Conservation (phyloP, 2,797 vertebrate species). For the Strix occidentalis region DNA sequence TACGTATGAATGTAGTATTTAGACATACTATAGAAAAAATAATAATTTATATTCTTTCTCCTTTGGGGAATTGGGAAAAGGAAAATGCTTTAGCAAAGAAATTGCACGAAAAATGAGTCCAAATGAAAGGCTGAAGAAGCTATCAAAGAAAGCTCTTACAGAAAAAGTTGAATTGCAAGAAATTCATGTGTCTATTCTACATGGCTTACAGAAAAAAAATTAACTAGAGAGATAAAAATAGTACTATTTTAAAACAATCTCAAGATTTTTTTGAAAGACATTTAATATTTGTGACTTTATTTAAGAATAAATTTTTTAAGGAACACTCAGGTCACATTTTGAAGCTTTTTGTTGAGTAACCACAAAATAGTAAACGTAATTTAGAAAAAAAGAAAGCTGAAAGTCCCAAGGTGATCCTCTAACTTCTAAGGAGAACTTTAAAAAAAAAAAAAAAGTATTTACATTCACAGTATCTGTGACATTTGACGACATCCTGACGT, state of each 20-base stretch:
- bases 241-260: neutral
- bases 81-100: neutral
- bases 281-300: neutral
- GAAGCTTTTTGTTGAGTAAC: neutral
- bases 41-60: neutral
- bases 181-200: neutral
- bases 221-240: neutral
- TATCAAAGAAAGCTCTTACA: neutral
- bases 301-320: neutral
- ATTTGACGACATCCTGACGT: neutral
- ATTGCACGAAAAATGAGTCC: neutral
- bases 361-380: neutral
- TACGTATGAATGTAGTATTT: neutral
- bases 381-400: neutral
- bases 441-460: neutral
- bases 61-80: neutral
- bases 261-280: neutral
- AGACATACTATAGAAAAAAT: neutral
- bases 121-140: neutral
- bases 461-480: neutral
- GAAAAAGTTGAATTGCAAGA: neutral
- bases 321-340: neutral
- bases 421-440: neutral
- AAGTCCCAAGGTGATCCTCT: neutral
- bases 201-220: neutral